Evolutionary conservation across 2,113 vertebrate genomes (phyloP).

Genomic region (Epinephelus fuscoguttatus): DNA sequence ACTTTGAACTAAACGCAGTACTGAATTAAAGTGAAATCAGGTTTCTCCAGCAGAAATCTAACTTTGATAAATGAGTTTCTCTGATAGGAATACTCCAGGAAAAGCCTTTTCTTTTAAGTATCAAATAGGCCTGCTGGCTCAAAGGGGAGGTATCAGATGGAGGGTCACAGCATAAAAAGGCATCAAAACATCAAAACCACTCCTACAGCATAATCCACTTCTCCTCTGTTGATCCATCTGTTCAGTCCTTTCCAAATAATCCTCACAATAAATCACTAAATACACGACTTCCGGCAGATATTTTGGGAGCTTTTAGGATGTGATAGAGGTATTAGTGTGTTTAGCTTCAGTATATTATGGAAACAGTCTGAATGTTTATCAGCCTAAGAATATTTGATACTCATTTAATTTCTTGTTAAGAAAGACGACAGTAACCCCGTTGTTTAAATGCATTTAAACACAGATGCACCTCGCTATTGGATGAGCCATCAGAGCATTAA

Average conservation of each 20-base stretch:
- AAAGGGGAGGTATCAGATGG: neutral
- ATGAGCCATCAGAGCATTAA: neutral
- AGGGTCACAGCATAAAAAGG: neutral
- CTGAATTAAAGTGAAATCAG: neutral
- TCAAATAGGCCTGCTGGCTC: neutral
- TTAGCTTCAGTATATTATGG: neutral
- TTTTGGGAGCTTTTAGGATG: constrained; percentile 11
- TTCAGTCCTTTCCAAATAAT: constrained; percentile 26
- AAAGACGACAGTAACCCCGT: neutral
- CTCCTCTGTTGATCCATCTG: constrained; percentile 31
- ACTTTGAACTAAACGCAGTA: neutral
- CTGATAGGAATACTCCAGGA: neutral
- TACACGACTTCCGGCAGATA: neutral
- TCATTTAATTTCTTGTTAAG: neutral
- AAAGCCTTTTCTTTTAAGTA: neutral
- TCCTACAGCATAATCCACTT: constrained; percentile 30
- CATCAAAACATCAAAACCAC: constrained; percentile 16
- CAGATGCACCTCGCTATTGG: neutral
- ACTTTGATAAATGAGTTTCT: neutral
- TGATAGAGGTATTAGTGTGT: neutral
- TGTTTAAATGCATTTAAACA: neutral
- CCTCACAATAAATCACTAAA: constrained; percentile 11
- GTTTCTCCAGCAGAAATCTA: neutral
- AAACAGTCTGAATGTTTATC: neutral
- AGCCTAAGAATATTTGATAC: neutral